Conservation (phyloP, 2,888 invertebrate species). For the Caenorhabditis sp. region DNA sequence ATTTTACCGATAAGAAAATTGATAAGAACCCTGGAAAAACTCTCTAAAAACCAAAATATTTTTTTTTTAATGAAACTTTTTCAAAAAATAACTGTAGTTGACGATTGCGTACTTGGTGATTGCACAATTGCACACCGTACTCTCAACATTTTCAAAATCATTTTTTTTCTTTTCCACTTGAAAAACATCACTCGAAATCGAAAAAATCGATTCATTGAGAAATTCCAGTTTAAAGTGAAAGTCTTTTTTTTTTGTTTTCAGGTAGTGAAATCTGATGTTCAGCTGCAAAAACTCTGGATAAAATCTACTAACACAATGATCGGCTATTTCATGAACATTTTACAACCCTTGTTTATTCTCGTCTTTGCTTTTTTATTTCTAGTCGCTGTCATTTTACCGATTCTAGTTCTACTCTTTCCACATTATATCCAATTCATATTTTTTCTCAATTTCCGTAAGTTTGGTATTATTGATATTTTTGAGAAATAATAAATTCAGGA, state of each 20-base stretch:
- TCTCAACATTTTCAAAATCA: background rate
- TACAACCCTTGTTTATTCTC: slow-evolving; percentile 21
- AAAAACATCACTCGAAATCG: background rate
- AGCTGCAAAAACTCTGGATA: background rate
- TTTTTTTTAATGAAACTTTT: slow-evolving; percentile 8
- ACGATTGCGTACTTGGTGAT: slow-evolving; percentile 5
- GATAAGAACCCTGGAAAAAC: background rate
- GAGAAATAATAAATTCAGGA: no score
- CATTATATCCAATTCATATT: slow-evolving; percentile 62
- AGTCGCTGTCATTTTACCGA: slow-evolving; percentile 49
- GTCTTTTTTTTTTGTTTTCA: background rate
- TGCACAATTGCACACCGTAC: slow-evolving; percentile 24
- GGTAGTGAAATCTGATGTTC: background rate
- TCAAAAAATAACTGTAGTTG: background rate
- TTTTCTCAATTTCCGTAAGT: slow-evolving; percentile 66
- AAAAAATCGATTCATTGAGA: background rate
- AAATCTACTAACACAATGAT: slow-evolving; percentile 15
- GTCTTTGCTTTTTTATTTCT: slow-evolving; percentile 34
- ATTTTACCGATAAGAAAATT: slow-evolving; percentile 15
- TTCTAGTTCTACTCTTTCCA: slow-evolving; percentile 60
- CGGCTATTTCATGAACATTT: slow-evolving; percentile 35
- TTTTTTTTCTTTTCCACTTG: slow-evolving; percentile 1
- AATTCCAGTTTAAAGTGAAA: background rate
- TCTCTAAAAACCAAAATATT: background rate
- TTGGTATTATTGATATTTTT: slow-evolving; percentile 11